A percentile compares a stretch with the other conserved stretches of the same genome.
phyloP scores from a whole-genome alignment of 2,113 vertebrate species.

The Menura novaehollandiae region DNA sequence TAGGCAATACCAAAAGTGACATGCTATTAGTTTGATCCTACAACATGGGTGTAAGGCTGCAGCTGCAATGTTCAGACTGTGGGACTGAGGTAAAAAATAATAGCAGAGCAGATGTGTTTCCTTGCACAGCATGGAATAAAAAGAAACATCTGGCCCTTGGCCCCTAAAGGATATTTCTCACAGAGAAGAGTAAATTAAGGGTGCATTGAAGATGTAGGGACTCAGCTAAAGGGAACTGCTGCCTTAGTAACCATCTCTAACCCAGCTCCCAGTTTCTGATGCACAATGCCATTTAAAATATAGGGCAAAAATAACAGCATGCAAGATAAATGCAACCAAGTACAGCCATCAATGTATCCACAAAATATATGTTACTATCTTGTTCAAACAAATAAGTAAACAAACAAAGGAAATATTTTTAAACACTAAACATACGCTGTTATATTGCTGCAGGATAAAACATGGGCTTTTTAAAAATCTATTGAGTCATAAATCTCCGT shows the following conservation, averaged over 20 bases:
- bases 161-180: conserved; percentile 28
- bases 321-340: background rate
- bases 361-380: conserved; percentile 34
- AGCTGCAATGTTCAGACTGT: background rate
- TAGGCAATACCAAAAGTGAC: background rate
- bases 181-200: conserved; percentile 29
- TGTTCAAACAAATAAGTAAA: conserved; percentile 30
- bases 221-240: conserved; percentile 4
- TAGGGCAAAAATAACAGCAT: background rate
- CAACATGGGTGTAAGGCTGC: background rate
- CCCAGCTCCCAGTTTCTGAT: background rate
- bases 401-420: conserved; percentile 52
- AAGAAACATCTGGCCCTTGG: conserved; percentile 54
- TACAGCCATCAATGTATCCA: background rate
- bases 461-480: conserved; percentile 26
- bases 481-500: conserved; percentile 60
- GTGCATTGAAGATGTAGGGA: background rate
- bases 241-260: background rate
- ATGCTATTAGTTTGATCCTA: background rate
- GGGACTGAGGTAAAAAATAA: conserved; percentile 19
- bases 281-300: background rate
- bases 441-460: conserved; percentile 45
- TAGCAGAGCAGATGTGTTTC: conserved; percentile 30
- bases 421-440: background rate
- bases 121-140: conserved; percentile 6